These are phyloP conservation scores for Acleris holmiana DNA, from an alignment of 2,888 invertebrate species.

Conservation along the genomic window DNA sequence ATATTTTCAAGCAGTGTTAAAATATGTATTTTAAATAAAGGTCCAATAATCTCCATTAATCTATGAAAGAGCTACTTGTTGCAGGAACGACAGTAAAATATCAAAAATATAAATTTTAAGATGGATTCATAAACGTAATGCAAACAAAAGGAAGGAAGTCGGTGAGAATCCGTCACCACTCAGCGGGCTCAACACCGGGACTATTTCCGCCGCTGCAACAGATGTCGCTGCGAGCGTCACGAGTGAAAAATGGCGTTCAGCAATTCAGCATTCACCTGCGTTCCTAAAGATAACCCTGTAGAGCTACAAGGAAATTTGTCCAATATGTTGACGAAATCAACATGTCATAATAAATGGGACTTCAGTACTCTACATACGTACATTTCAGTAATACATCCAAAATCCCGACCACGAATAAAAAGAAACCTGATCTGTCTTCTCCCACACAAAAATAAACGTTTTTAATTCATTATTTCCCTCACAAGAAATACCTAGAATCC, in stretches of 20 bases:
- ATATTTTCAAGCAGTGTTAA: too few relatives aligned
- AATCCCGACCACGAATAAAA: not conserved
- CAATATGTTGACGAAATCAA: too few relatives aligned
- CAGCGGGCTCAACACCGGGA: constrained; percentile 29
- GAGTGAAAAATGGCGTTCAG: constrained; percentile 2
- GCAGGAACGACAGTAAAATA: too few relatives aligned
- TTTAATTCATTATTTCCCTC: constrained; percentile 15
- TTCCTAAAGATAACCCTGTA: not conserved
- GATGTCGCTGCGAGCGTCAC: constrained; percentile 34
- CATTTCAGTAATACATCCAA: too few relatives aligned
- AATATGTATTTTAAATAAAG: too few relatives aligned
- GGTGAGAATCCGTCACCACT: constrained; percentile 41
- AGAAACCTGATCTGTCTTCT: not conserved
- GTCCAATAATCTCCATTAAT: too few relatives aligned
- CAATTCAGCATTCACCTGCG: not conserved
- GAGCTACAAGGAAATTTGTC: not conserved
- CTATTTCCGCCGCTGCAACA: constrained; percentile 47
- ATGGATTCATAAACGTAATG: not conserved
- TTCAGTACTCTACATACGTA: too few relatives aligned
- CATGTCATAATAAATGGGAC: too few relatives aligned
- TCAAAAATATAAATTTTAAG: too few relatives aligned
- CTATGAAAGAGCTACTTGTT: too few relatives aligned
- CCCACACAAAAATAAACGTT: constrained; percentile 2
- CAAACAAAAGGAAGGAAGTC: constrained; percentile 9
- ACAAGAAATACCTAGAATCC: constrained; percentile 26